Percentiles rank a stretch among this genome's conserved stretches.
Evolutionary conservation across 2,113 vertebrate genomes (phyloP).

Genomic region (Zeus faber): DNA sequence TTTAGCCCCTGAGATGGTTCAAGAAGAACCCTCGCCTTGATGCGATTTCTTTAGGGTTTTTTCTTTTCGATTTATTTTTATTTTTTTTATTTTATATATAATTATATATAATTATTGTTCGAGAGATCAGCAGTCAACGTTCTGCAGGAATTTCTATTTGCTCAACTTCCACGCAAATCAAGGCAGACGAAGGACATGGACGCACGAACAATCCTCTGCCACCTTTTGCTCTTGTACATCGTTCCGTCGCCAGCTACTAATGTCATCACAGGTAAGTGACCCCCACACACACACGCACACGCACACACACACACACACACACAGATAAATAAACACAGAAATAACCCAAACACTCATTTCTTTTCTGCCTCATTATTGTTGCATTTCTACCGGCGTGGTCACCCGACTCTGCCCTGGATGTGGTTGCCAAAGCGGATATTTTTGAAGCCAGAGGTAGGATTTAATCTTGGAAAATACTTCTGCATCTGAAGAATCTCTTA

Average conservation of each 20-base stretch:
- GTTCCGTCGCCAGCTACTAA: conserved; percentile 50
- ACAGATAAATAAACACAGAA: not conserved
- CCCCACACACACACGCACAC: too few relatives aligned
- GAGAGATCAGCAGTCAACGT: too few relatives aligned
- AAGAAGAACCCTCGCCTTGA: not conserved
- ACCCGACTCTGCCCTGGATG: too few relatives aligned
- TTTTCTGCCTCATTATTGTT: not conserved
- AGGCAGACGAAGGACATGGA: conserved; percentile 53
- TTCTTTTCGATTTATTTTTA: too few relatives aligned
- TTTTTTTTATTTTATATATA: too few relatives aligned
- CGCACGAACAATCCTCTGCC: conserved; percentile 24
- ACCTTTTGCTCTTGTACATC: conserved; percentile 52
- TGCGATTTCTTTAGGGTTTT: not conserved
- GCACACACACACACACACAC: too few relatives aligned
- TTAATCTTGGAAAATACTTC: too few relatives aligned
- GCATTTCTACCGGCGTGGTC: too few relatives aligned
- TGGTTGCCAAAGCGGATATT: conserved; percentile 63
- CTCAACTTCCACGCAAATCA: too few relatives aligned
- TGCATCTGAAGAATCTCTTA: too few relatives aligned
- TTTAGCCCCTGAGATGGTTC: conserved; percentile 5
- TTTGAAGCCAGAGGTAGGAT: conserved; percentile 62
- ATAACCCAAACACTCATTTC: not conserved
- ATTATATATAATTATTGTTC: too few relatives aligned
- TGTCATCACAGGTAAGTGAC: conserved; percentile 68
- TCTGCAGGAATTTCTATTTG: too few relatives aligned